phyloP scores from a whole-genome alignment of 2,888 invertebrate genomes.

The Noctua janthina region DNA sequence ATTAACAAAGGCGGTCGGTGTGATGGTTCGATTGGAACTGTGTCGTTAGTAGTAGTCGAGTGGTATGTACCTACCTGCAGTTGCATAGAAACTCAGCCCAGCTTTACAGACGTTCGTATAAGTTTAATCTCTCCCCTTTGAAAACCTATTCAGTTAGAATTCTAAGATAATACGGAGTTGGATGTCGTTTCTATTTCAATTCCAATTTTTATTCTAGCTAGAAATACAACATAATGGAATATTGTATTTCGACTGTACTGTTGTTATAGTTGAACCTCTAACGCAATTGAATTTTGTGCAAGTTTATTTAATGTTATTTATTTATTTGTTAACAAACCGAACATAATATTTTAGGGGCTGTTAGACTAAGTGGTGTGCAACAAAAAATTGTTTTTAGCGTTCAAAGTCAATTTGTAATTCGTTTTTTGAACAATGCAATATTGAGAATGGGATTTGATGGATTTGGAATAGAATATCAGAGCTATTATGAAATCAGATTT shows the following conservation, averaged over 20 bases:
- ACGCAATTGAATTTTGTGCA: slow-evolving; percentile 5
- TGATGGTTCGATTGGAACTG: slow-evolving; percentile 48
- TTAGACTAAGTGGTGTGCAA: slow-evolving; percentile 24
- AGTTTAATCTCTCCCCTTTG: slow-evolving; percentile 62
- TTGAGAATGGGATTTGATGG: neutral
- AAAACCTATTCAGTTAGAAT: slow-evolving; percentile 67
- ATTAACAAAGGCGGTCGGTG: slow-evolving; percentile 51
- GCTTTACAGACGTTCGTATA: slow-evolving; percentile 52
- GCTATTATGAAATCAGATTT: neutral
- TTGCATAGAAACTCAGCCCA: slow-evolving; percentile 53
- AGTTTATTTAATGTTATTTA: slow-evolving; percentile 1
- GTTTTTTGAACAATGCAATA: slow-evolving; percentile 1
- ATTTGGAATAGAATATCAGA: neutral
- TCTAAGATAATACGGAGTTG: slow-evolving; percentile 48
- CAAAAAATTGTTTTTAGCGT: slow-evolving; percentile 18
- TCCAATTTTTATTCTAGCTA: slow-evolving; percentile 40
- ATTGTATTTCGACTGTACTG: neutral
- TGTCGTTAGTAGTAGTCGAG: slow-evolving; percentile 21
- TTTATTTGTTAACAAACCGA: neutral
- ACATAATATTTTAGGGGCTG: slow-evolving; percentile 29
- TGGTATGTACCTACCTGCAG: slow-evolving; percentile 38
- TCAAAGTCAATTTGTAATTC: neutral
- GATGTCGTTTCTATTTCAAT: slow-evolving; percentile 31
- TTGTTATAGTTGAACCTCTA: neutral
- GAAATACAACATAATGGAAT: neutral